phyloP scores from a whole-genome alignment of 2,113 vertebrate genomes.

The Cottus gobio region DNA sequence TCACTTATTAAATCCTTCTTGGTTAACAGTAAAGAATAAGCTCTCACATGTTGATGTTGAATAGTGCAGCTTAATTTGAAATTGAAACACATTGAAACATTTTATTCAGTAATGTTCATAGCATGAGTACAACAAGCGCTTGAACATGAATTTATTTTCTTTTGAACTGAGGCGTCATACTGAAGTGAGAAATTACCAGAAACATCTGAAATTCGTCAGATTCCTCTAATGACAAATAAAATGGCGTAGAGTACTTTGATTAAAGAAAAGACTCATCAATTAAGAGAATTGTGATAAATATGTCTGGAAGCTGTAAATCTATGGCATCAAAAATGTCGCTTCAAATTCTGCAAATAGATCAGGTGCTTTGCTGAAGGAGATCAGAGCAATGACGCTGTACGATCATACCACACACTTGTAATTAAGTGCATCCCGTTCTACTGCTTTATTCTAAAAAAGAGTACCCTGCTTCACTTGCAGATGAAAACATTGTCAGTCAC shows the following conservation, averaged over 20 bases:
- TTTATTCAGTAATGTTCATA: background rate
- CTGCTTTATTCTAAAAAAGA: conserved; percentile 15
- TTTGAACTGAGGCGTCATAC: background rate
- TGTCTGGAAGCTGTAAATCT: background rate
- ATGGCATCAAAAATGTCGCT: background rate
- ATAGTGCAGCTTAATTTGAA: background rate
- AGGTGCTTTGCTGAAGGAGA: background rate
- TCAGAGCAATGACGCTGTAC: background rate
- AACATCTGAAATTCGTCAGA: conserved; percentile 1
- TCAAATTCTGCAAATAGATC: background rate
- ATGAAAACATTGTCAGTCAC: conserved; percentile 39
- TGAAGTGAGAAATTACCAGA: background rate
- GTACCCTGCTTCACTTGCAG: conserved; percentile 2
- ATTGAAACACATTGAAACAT: background rate
- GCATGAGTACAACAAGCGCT: background rate
- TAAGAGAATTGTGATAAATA: background rate
- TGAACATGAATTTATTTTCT: too few species aligned
- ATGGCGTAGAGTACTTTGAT: background rate
- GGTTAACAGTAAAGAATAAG: background rate
- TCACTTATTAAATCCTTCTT: background rate
- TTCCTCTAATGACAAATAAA: background rate
- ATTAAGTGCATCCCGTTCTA: conserved; percentile 23
- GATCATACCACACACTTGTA: background rate
- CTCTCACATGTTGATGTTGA: background rate
- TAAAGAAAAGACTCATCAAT: background rate